A percentile compares a stretch with the other conserved stretches of the same genome.
These are phyloP conservation scores for Montipora cactus DNA, from an alignment of 64 coral and sea anemone species.

Conservation along the genomic window DNA sequence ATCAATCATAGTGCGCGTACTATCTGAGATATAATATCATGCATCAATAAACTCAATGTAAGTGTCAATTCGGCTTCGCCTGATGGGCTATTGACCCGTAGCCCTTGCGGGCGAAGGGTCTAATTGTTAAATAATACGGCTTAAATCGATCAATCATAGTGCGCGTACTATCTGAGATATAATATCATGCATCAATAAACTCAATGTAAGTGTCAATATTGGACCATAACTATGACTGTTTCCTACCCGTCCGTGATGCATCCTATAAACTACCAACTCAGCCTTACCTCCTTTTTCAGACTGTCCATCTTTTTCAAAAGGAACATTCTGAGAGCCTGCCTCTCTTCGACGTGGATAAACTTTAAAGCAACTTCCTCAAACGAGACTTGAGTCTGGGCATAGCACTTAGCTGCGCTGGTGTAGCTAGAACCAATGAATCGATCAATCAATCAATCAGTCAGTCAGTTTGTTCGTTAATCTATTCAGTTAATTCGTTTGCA, in stretches of 20 bases:
- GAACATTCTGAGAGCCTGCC: conserved; percentile 90
- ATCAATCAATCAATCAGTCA: neutral
- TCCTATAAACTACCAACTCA: neutral
- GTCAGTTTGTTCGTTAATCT: neutral
- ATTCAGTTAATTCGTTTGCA: neutral
- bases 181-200: too few species aligned
- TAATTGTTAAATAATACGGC: too few species aligned
- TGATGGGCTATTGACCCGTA: too few species aligned
- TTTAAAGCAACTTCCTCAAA: conserved; percentile 97
- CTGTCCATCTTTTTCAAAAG: conserved; percentile 90
- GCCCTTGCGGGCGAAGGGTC: too few species aligned
- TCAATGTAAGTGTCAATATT: too few species aligned
- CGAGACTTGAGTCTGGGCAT: conserved; percentile 91
- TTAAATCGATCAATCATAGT: too few species aligned
- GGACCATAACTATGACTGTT: too few species aligned
- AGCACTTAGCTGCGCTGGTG: conserved; percentile 85
- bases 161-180: too few species aligned
- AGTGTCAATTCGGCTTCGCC: too few species aligned
- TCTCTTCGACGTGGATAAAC: conserved; percentile 89
- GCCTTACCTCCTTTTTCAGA: conserved; percentile 72
- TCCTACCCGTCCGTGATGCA: neutral
- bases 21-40: too few species aligned
- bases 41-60: too few species aligned
- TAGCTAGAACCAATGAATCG: conserved; percentile 25
- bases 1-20: too few species aligned